A percentile compares a stretch with the other conserved stretches of the same genome.
phyloP scores from a whole-genome alignment of 2,797 vertebrate species.

The Pseudotriccus pelzelni region DNA sequence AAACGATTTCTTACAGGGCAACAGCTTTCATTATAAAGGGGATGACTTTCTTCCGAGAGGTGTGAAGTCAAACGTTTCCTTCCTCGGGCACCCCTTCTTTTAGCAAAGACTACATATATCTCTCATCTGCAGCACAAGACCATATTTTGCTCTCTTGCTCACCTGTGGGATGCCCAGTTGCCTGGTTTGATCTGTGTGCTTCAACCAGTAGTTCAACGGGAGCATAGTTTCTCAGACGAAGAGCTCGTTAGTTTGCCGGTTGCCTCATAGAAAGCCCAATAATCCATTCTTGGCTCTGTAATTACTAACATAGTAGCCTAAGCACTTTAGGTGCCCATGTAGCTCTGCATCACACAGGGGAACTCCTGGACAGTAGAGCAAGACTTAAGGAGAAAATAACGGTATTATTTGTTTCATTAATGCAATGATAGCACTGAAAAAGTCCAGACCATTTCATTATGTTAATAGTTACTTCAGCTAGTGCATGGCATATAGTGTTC shows the following conservation, averaged over 20 bases:
- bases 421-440: background rate
- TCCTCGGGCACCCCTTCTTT: accelerated
- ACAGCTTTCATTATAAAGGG: background rate
- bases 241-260: background rate
- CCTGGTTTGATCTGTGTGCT: background rate
- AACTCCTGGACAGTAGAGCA: background rate
- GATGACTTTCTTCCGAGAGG: background rate
- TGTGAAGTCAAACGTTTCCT: background rate
- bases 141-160: background rate
- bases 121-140: background rate
- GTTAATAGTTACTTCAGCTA: background rate
- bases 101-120: background rate
- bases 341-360: background rate
- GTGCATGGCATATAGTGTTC: background rate
- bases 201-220: background rate
- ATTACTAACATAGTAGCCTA: background rate
- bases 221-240: background rate
- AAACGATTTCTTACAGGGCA: background rate
- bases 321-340: background rate
- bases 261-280: background rate
- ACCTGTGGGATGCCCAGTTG: background rate
- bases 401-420: background rate
- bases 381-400: background rate
- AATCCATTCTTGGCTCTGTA: background rate
- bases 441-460: background rate